Conservation (phyloP, 2,888 invertebrate species). For the Cactoblastis cactorum region DNA sequence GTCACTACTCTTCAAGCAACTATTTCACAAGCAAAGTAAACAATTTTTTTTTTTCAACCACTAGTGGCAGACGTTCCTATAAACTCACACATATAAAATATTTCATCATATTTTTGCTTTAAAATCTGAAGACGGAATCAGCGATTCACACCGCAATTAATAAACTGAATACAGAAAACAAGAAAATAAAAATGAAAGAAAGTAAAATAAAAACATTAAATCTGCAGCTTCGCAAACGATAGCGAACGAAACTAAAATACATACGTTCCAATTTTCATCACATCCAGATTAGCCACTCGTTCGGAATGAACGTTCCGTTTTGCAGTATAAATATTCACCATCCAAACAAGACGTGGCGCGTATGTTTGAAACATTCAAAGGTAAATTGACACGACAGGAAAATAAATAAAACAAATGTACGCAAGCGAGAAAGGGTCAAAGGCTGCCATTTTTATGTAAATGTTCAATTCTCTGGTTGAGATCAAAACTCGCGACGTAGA, state of each 20-base stretch:
- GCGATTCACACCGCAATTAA: too few species aligned
- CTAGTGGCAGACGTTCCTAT: too few species aligned
- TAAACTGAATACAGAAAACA: too few species aligned
- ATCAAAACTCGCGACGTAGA: neutral
- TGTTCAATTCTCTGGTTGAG: constrained; percentile 31
- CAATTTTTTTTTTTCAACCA: too few species aligned
- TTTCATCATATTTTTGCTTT: too few species aligned
- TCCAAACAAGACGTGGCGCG: constrained; percentile 9
- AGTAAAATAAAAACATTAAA: neutral
- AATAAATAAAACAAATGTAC: constrained; percentile 45
- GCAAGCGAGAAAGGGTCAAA: constrained; percentile 34
- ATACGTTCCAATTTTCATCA: constrained; percentile 3
- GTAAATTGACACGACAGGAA: constrained; percentile 41
- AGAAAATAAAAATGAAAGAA: too few species aligned
- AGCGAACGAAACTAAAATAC: neutral
- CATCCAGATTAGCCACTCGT: constrained; percentile 14
- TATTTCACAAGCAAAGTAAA: too few species aligned
- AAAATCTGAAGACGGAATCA: too few species aligned
- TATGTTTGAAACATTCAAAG: constrained; percentile 32
- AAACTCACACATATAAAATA: too few species aligned
- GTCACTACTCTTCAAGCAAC: too few species aligned
- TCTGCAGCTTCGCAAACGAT: neutral
- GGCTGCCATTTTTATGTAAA: constrained; percentile 41
- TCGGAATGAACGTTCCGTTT: constrained; percentile 12
- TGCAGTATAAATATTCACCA: constrained; percentile 19